A percentile compares a stretch with the other conserved stretches of the same genome.
These are phyloP conservation scores for Drosophila fuyamai DNA, from an alignment of 1,140 invertebrate genomes.

Conservation along the genomic window DNA sequence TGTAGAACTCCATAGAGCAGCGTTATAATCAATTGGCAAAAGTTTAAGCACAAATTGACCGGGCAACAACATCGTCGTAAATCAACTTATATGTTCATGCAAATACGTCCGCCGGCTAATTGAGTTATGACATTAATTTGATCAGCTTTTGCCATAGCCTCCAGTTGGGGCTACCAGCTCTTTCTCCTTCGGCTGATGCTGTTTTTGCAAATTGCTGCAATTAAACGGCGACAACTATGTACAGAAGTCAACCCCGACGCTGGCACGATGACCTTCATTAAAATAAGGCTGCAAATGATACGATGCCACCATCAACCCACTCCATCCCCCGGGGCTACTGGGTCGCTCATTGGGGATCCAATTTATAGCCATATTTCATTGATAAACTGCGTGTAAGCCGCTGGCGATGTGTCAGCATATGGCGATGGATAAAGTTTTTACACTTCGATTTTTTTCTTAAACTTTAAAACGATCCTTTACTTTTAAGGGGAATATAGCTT, in stretches of 20 bases:
- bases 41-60: slow-evolving; percentile 60
- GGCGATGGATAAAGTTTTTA: slow-evolving; percentile 24
- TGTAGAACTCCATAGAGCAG: not conserved
- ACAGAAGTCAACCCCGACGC: slow-evolving; percentile 29
- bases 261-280: slow-evolving; percentile 72
- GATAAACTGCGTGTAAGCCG: slow-evolving; percentile 59
- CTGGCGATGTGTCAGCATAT: slow-evolving; percentile 39
- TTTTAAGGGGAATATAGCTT: too few relatives aligned
- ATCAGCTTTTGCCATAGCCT: slow-evolving; percentile 48
- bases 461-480: not conserved
- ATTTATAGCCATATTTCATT: slow-evolving; percentile 77
- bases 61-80: slow-evolving; percentile 47
- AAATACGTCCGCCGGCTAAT: slow-evolving; percentile 67
- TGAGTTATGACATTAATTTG: slow-evolving; percentile 82
- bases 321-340: slow-evolving; percentile 16
- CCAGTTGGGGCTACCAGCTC: slow-evolving; percentile 4
- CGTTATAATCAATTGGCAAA: slow-evolving; percentile 55
- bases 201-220: slow-evolving; percentile 70
- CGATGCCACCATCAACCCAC: slow-evolving; percentile 28
- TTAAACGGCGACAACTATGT: slow-evolving; percentile 60
- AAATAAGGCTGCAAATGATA: slow-evolving; percentile 56
- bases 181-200: slow-evolving; percentile 10
- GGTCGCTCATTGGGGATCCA: slow-evolving; percentile 39
- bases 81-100: slow-evolving; percentile 49
- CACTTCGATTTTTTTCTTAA: slow-evolving; percentile 1